Evolutionary conservation across 2,888 invertebrate genomes (phyloP).

Genomic region (Drosophila merina): DNA sequence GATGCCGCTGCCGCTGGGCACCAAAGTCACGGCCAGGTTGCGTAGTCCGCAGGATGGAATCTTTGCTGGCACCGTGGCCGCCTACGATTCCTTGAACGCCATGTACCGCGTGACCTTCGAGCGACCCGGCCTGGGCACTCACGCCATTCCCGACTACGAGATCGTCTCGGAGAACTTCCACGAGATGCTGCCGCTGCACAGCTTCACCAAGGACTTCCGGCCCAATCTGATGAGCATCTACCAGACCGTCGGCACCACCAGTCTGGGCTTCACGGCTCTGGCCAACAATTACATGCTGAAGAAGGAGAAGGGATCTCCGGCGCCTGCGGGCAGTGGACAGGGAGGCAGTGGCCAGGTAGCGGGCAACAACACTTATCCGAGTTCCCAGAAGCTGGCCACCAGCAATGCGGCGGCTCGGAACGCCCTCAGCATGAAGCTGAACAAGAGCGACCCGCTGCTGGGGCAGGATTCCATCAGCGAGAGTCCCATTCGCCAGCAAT

Average conservation of each 20-base stretch:
- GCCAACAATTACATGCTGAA: constrained; percentile 51
- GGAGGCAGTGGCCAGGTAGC: not conserved
- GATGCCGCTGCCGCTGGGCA: constrained; percentile 96
- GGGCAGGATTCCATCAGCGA: constrained; percentile 84
- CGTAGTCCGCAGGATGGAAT: constrained; percentile 97
- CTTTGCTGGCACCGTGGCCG: constrained; percentile 96
- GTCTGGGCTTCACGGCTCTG: constrained; percentile 85
- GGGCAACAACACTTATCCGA: not conserved
- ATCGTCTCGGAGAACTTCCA: constrained; percentile 96
- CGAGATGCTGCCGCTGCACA: constrained; percentile 94
- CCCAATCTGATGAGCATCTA: constrained; percentile 85
- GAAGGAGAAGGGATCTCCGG: constrained; percentile 13
- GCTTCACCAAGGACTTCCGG: constrained; percentile 92
- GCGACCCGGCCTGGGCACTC: constrained; percentile 94
- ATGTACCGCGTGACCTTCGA: constrained; percentile 98
- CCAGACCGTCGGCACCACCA: constrained; percentile 64
- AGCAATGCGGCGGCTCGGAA: constrained; percentile 82
- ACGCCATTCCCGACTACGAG: constrained; percentile 98
- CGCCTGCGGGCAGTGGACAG: not conserved
- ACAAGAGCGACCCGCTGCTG: constrained; percentile 90
- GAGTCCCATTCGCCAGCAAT: constrained; percentile 84
- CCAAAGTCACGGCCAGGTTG: constrained; percentile 93
- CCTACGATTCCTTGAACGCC: constrained; percentile 96
- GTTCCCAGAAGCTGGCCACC: constrained; percentile 82
- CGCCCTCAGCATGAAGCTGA: constrained; percentile 78